Percentiles rank a stretch among this genome's conserved stretches.
These are phyloP conservation scores for Sarcophaga bullata DNA, from an alignment of 1,140 invertebrate genomes.

Conservation along the genomic window DNA sequence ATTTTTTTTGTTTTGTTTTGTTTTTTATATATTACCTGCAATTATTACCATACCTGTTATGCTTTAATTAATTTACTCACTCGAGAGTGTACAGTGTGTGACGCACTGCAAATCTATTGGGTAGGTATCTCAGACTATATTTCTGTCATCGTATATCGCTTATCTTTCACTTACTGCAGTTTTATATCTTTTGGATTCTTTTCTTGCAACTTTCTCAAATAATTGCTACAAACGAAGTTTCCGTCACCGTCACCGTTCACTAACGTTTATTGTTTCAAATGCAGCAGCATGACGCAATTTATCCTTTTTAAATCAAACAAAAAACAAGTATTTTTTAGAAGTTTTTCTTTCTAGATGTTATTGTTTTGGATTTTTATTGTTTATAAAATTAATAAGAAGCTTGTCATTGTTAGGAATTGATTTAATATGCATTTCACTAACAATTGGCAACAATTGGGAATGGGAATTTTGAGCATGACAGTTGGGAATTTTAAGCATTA, in stretches of 20 bases:
- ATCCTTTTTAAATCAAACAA: background rate
- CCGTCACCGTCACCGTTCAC: background rate
- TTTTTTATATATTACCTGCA: no score
- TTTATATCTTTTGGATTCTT: no score
- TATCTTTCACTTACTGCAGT: no score
- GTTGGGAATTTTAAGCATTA: no score
- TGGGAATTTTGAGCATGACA: no score
- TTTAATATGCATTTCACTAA: no score
- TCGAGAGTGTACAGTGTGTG: background rate
- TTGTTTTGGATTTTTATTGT: background rate
- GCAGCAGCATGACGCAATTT: background rate
- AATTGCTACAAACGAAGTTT: no score
- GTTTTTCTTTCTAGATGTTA: background rate
- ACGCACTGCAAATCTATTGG: background rate
- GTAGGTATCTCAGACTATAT: no score
- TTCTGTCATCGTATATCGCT: no score
- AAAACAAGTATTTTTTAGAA: background rate
- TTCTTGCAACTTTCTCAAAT: conserved; percentile 4
- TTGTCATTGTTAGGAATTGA: background rate
- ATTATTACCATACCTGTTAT: no score
- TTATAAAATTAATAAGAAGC: background rate
- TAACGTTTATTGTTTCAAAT: background rate
- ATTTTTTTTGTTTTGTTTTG: no score
- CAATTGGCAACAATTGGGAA: no score
- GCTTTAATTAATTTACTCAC: background rate